Conservation (phyloP, 2,113 vertebrate species). For the Sphyrna mokarran region DNA sequence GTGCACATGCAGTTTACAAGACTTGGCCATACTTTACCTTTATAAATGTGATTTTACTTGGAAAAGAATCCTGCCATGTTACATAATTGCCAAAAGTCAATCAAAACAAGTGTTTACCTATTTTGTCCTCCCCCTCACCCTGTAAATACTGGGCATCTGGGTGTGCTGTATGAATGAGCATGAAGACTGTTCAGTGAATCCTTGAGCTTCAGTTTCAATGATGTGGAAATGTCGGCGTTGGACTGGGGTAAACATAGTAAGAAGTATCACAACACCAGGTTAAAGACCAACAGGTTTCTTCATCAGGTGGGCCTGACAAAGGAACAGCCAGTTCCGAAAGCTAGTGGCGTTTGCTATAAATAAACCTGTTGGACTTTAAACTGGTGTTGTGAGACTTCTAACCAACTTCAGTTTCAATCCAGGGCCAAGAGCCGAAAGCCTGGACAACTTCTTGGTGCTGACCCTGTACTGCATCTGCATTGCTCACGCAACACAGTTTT, state of each 20-base stretch:
- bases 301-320: no score
- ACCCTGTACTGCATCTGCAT: background rate
- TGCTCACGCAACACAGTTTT: background rate
- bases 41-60: background rate
- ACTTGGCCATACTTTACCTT: background rate
- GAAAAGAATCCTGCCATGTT: background rate
- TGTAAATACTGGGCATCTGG: background rate
- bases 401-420: no score
- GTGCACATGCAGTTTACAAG: background rate
- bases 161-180: background rate
- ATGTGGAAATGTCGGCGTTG: no score
- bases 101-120: background rate
- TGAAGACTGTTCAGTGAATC: background rate
- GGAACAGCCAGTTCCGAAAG: no score
- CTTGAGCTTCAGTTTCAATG: background rate
- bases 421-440: no score
- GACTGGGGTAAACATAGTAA: no score
- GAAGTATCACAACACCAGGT: no score
- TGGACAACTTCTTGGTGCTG: background rate
- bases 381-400: no score
- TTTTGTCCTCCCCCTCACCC: background rate
- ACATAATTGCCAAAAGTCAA: no score
- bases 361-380: no score
- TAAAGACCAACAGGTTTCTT: no score
- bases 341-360: no score